Evolutionary conservation across 2,888 invertebrate genomes (phyloP).

Genomic region (Agriopis leucophaearia): DNA sequence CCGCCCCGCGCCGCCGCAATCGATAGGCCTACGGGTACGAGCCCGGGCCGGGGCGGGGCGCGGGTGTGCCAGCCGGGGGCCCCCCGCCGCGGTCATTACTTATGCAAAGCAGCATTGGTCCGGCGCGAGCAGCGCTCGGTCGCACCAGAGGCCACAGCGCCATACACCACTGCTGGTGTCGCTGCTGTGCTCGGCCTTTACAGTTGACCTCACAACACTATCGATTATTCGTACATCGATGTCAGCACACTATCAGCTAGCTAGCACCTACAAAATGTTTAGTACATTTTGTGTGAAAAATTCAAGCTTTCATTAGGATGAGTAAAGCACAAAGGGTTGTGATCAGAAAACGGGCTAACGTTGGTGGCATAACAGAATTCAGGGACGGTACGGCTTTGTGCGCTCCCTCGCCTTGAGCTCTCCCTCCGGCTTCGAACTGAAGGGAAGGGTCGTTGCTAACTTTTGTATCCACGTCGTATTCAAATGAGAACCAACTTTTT

Average conservation of each 20-base stretch:
- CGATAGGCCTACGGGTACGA: constrained; percentile 89
- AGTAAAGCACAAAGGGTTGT: constrained; percentile 36
- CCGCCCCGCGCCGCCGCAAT: constrained; percentile 89
- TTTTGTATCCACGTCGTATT: constrained; percentile 68
- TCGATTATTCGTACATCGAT: constrained; percentile 56
- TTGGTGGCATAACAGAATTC: constrained; percentile 40
- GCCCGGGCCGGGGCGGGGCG: constrained; percentile 64
- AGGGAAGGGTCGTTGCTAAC: constrained; percentile 70
- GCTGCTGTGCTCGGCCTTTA: constrained; percentile 31
- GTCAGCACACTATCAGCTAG: constrained; percentile 13
- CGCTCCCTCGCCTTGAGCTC: constrained; percentile 70
- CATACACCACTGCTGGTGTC: constrained; percentile 12
- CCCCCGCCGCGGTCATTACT: constrained; percentile 70
- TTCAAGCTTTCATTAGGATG: constrained; percentile 28
- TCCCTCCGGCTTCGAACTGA: constrained; percentile 61
- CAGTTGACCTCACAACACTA: constrained; percentile 43
- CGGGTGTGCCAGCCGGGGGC: constrained; percentile 37
- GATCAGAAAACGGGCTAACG: constrained; percentile 31
- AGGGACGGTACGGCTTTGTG: constrained; percentile 70
- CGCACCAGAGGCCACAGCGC: constrained; percentile 40
- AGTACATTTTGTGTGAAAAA: constrained; percentile 16
- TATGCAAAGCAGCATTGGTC: constrained; percentile 82
- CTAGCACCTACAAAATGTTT: constrained; percentile 9
- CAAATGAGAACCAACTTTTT: constrained; percentile 40
- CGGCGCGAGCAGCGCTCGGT: constrained; percentile 53